Evolutionary conservation across 1,140 invertebrate genomes (phyloP).

Genomic region (Formica exsecta): DNA sequence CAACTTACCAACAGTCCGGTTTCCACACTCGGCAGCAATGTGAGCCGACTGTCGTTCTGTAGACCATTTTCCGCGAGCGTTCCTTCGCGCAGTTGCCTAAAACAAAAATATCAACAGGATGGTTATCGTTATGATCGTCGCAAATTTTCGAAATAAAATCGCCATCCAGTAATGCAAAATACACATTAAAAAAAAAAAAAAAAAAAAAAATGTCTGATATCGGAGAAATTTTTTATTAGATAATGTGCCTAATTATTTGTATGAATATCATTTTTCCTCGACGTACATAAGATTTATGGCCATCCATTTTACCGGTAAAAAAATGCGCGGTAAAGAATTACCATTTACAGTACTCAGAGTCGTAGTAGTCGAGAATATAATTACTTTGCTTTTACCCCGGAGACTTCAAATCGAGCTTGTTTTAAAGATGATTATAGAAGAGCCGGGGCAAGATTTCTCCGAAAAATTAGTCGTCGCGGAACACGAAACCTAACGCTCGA

Average conservation of each 20-base stretch:
- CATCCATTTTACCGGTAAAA: background rate
- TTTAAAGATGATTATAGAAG: background rate
- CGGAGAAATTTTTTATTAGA: background rate
- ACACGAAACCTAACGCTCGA: background rate
- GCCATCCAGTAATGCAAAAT: no score
- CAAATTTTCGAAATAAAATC: constrained; percentile 16
- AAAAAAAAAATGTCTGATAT: no score
- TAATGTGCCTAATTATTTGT: background rate
- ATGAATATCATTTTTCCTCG: background rate
- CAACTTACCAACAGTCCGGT: constrained; percentile 95
- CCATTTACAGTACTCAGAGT: background rate
- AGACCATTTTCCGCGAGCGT: constrained; percentile 95
- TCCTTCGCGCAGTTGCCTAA: constrained; percentile 95
- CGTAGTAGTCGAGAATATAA: background rate
- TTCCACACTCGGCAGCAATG: constrained; percentile 96
- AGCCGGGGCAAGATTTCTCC: background rate
- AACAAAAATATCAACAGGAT: constrained; percentile 80
- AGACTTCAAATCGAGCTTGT: background rate
- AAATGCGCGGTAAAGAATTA: background rate
- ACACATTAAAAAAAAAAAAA: no score
- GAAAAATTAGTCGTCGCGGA: background rate
- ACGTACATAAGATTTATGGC: background rate
- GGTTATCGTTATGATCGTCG: background rate
- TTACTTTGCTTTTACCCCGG: background rate
- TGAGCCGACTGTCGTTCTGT: constrained; percentile 94